Evolutionary conservation across 2,113 vertebrate genomes (phyloP), one percentile per base, ranked within the genome.

Genomic region (Toxostoma redivivum): DNA sequence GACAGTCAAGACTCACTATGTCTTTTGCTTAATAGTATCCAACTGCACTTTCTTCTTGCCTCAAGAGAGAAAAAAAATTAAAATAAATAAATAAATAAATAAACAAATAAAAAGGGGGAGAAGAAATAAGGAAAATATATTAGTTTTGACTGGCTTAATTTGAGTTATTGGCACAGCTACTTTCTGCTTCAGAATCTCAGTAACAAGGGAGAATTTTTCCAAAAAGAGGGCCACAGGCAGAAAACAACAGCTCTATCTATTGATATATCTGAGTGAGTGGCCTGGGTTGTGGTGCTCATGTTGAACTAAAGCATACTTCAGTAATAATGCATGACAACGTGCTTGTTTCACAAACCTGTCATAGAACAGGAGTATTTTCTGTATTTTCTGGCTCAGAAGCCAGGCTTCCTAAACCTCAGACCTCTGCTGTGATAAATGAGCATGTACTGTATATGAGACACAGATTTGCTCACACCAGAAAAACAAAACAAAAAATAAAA

Each of bases 101-200:
- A 16, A 65, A n/a, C 21, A 62, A 64, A 27, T n/a, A 18, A 45
- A 35, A 47, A 27, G 2, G 0, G 3, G 4, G 0, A 11, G 13
- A 45, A 27, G 21, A 72, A 58, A 76, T 38, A 11, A 40, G 37
- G 20, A 53, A 89, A 77, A 35, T 30, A 40, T 13, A 27, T 24
- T 3, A 23, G 50, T 57, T 76, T 76, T 79, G 45, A 18, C 21
- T 69, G 48, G 6, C 62, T 69, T 57, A 35, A 21, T 44, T 58
- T 33, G 61, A 66, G 5, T 62, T 86, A 57, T n/a, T 30, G 18
- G 11, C 38, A 74, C 14, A 62, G 23, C 3, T 72, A 30, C 13
- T 31, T 81, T 51, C 31, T 84, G 5, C 54, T 76, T 79, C 28
- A 45, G 31, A 65, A n/a, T 76, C 12, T 58, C 24, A 2, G 21